Conservation (phyloP, 2,113 vertebrate species). For the Crotalus tigris region DNA sequence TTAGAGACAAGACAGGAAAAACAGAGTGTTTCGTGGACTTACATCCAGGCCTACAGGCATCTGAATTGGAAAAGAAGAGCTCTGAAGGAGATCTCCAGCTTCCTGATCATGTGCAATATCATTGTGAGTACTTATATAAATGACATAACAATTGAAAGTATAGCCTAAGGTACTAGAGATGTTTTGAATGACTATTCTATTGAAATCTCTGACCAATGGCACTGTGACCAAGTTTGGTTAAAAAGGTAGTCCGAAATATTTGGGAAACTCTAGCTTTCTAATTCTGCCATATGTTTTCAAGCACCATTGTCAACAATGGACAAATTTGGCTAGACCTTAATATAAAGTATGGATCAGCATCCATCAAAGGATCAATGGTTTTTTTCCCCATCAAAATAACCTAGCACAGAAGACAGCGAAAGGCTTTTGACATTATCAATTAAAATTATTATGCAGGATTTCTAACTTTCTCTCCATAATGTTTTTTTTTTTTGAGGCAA, state of each 20-base stretch:
- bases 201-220: neutral
- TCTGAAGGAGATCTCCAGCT: conserved; percentile 81
- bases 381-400: neutral
- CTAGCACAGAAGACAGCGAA: neutral
- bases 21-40: conserved; percentile 58
- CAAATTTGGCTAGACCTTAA: neutral
- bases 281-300: neutral
- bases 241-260: neutral
- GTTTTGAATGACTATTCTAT: neutral
- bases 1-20: conserved; percentile 63
- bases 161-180: neutral
- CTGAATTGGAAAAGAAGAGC: conserved; percentile 73
- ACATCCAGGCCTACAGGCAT: conserved; percentile 61
- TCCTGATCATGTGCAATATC: conserved; percentile 85
- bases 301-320: neutral
- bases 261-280: neutral
- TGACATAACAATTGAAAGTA: neutral
- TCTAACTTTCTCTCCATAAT: neutral
- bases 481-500: neutral
- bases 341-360: neutral
- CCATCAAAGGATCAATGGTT: neutral
- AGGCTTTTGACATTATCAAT: neutral
- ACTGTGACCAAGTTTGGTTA: neutral
- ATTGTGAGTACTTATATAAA: conserved; percentile 71
- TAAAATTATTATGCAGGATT: neutral